phyloP scores from a whole-genome alignment of 2,113 vertebrate species.

The Nibea coibor region DNA sequence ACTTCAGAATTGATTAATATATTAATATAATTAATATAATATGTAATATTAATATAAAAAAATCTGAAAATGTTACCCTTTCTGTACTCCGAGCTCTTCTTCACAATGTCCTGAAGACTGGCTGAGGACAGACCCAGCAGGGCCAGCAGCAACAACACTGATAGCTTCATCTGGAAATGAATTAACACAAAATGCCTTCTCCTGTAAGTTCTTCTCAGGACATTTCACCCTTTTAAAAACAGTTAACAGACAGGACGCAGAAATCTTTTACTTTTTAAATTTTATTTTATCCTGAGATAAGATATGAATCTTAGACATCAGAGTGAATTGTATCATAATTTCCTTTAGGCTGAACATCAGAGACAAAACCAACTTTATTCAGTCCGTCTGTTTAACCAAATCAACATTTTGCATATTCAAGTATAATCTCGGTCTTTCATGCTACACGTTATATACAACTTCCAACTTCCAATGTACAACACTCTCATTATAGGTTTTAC shows the following conservation, averaged over 20 bases:
- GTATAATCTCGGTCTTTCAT: neutral
- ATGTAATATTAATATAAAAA: neutral
- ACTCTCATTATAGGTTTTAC: neutral
- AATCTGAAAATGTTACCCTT: constrained; percentile 24
- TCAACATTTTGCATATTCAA: neutral
- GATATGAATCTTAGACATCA: neutral
- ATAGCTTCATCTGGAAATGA: neutral
- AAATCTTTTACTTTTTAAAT: neutral
- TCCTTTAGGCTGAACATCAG: neutral
- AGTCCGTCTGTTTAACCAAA: neutral
- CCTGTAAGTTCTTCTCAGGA: neutral
- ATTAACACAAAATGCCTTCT: neutral
- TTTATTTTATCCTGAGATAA: too few relatives aligned
- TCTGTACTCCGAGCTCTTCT: constrained; percentile 50
- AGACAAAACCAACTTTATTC: neutral
- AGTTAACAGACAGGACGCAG: neutral
- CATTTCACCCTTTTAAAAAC: neutral
- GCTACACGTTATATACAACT: neutral
- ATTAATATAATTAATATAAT: too few relatives aligned
- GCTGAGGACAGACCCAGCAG: constrained; percentile 20
- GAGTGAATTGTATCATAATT: neutral
- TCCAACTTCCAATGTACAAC: neutral
- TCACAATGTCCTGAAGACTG: constrained; percentile 57
- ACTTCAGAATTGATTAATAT: neutral
- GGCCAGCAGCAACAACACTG: too few relatives aligned